Percentiles rank a stretch among this genome's conserved stretches.
phyloP scores from a whole-genome alignment of 2,888 invertebrate genomes.

The Aleiodes testaceus region DNA sequence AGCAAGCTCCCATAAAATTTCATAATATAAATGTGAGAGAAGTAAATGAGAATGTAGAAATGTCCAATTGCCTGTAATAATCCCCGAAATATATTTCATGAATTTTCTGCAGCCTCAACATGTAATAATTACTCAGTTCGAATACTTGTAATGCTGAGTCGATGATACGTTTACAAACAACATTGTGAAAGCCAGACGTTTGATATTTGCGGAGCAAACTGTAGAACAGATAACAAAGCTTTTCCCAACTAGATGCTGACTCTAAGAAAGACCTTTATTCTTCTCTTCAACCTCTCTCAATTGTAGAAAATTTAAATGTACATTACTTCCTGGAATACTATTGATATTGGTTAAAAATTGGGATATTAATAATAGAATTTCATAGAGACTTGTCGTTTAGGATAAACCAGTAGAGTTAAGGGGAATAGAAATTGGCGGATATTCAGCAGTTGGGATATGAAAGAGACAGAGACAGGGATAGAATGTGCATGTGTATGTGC shows the following conservation, averaged over 20 bases:
- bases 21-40: no score
- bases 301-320: conserved; percentile 18
- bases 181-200: conserved; percentile 1
- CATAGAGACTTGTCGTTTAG: background rate
- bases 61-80: no score
- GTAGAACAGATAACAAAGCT: conserved; percentile 25
- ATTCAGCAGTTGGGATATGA: background rate
- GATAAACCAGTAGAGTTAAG: background rate
- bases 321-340: conserved; percentile 56
- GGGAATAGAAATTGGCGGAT: conserved; percentile 3
- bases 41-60: no score
- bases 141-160: background rate
- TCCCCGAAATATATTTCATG: no score
- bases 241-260: conserved; percentile 7
- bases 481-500: background rate
- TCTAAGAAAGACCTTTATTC: conserved; percentile 5
- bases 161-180: background rate
- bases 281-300: background rate
- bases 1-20: no score
- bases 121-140: no score
- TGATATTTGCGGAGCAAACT: conserved; percentile 37
- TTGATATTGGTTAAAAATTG: conserved; percentile 58
- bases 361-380: conserved; percentile 62
- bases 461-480: background rate
- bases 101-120: no score